Evolutionary conservation across 1,140 invertebrate species (phyloP), one percentile per base, ranked within the genome.

Genomic region (Conopomorpha cramerella): DNA sequence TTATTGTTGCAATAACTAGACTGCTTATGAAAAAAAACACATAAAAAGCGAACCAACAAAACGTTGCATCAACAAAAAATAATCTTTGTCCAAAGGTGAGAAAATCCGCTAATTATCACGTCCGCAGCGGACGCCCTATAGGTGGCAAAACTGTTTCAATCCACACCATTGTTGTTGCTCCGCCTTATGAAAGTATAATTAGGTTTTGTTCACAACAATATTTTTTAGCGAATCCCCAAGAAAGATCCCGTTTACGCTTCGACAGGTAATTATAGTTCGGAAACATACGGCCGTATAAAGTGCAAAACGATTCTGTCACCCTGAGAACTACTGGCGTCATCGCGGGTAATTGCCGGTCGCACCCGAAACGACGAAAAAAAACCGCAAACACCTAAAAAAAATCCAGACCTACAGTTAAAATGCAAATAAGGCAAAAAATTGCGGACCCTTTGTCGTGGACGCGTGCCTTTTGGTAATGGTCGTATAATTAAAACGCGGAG

Each of bases 91-190:
- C 34, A 43, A 57, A 72, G 70, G 70, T 76, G 70, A 72, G 70
- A 76, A 76, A 72, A 66, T 66, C 54, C 45, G 41, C 46, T 72
- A 72, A 76, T 76, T 72, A 70, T 48, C 58, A 62, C 57, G 36
- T 61, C 34, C 41, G 35, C 11, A 41, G 38, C 38, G 32, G 40
- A 33, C 55, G 55, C 63, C 53, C 65, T 38, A 43, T 41, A 39
- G 54, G 60, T 45, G 49, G 49, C 54, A 34, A 49, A 45, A 51
- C 51, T 47, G 53, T 45, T 46, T 35, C 41, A 16, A 41, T 29
- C 16, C 13, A 11, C 30, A 34, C 49, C 42, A 62, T 71, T 66
- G 63, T 61, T 42, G 39, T 18, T 25, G 36, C 36, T 23, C 45
- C 38, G n/a, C 45, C 53, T 52, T 55, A 54, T 62, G 49, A 52